Conservation (phyloP, 2,113 vertebrate genomes). For the Melanotaenia duboulayi region DNA sequence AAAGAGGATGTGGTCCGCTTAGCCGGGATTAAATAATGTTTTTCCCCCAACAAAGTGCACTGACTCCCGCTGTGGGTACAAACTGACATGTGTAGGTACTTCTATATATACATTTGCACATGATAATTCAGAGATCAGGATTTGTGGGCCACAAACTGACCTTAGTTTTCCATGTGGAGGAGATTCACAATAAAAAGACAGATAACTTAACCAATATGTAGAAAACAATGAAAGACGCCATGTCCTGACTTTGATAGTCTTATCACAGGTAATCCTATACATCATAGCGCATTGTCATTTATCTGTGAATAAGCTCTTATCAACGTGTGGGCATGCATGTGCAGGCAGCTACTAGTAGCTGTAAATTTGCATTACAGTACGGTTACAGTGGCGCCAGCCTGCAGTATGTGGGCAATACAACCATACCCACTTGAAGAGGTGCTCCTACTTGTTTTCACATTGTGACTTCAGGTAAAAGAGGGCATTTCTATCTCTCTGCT, state of each 20-base stretch:
- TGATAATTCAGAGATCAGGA: slow-evolving; percentile 12
- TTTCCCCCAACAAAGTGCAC: slow-evolving; percentile 66
- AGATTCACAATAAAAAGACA: neutral
- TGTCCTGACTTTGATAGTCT: neutral
- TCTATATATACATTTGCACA: slow-evolving; percentile 7
- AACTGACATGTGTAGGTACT: slow-evolving; percentile 31
- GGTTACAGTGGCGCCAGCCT: slow-evolving; percentile 47
- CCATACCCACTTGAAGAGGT: slow-evolving; percentile 18
- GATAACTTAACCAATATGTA: neutral
- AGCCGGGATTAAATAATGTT: slow-evolving; percentile 70
- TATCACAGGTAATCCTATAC: slow-evolving; percentile 27
- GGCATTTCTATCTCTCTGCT: slow-evolving; percentile 30
- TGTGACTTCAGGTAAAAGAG: slow-evolving; percentile 7
- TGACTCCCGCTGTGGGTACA: slow-evolving; percentile 60
- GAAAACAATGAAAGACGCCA: slow-evolving; percentile 7
- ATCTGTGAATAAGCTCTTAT: slow-evolving; percentile 28
- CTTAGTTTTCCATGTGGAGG: slow-evolving; percentile 14
- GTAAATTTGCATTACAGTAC: slow-evolving; percentile 15
- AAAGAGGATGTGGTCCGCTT: slow-evolving; percentile 76
- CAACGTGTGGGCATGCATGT: slow-evolving; percentile 19
- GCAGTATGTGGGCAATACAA: slow-evolving; percentile 33
- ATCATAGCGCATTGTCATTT: slow-evolving; percentile 13
- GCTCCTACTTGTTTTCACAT: slow-evolving; percentile 22
- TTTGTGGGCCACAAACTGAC: slow-evolving; percentile 14
- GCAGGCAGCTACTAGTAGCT: slow-evolving; percentile 12